Evolutionary conservation across 2,888 invertebrate genomes (phyloP), one percentile per base, ranked within the genome.

Genomic region (Malacosoma neustria): DNA sequence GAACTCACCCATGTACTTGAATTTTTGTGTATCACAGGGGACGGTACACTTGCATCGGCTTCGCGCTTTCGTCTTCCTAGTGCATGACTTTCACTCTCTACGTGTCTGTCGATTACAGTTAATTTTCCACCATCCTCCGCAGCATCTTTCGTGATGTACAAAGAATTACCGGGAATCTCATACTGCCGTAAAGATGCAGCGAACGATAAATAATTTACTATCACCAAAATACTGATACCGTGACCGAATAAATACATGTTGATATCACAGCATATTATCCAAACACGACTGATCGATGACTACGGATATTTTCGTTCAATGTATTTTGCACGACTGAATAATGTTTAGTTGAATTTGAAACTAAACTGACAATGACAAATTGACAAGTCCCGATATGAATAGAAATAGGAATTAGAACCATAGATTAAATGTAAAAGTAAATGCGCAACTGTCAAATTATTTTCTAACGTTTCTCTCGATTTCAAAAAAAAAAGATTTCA

Each of bases 1-100:
- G 22, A 36, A 41, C 41, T 75, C 79, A 87, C 86, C 86, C 84
- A 84, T 62, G 82, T 81, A 69, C 74, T 85, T 44, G 81, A 76
- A 54, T 82, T 84, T 66, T 71, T 77, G 51, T 63, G 57, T 39
- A 64, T 48, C 30, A 56, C 52, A 39, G 74, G 64, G 44, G 71
- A 51, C 43, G 73, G 58, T 45, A 72, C 22, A 22, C 22, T 48
- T 32, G 67, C 54, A 30, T 72, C 48, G 37, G 72, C 71, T 64
- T 80, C 74, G 33, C 85, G 76, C 70, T 79, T 81, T 57, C 60
- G 61, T 51, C 85, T 74, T 56, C 64, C 69, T 40, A 60, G 49
- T 44, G 39, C 50, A 41, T 54, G 40, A 43, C 45, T 49, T 45
- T 55, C 54, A 35, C 52, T 51, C 36, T 53, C 61, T 38, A 39